Evolutionary conservation across 2,113 vertebrate species (phyloP), one percentile per base, ranked within the genome.

Genomic region (Mustela lutreola): DNA sequence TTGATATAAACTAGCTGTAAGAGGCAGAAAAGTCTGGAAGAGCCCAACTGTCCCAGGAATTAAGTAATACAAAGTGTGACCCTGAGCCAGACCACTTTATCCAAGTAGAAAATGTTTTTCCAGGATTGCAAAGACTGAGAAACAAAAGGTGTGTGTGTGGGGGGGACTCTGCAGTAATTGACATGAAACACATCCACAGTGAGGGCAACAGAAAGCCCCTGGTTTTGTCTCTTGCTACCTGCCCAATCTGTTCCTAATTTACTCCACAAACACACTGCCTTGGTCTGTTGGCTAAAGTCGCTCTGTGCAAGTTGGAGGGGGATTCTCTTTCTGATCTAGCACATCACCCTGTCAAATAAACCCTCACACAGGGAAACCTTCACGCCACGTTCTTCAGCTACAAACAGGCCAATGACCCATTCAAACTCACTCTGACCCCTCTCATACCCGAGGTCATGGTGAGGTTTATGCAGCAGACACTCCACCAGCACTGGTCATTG

Each of bases 371-470:
- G 5, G 24, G 60, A 48, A 62, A 5, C 24, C 33, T 79, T 63
- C 62, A n/a, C 0, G 1, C 50, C 60, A 8, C 3, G 56, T 45
- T 86, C 87, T 86, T 56, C 2, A 14, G 28, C 33, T 95, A 58
- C 84, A 26, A 11, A 33, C 62, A 73, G 80, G 36, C 70, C 84
- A 16, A 48, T 16, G 88, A 28, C 24, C 63, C 76, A 45, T 45
- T 65, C 79, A 31, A 39, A 21, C n/a, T 45, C 33, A 36, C 56
- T 26, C 67, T 7, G 80, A 48, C 53, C 62, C 56, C 42, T 12
- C 42, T 1, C 16, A 21, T 33, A 21, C 33, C 33, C 1, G 0
- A 21, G 0, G 0, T 0, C 0, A n/a, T 24, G 8, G 19, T 0
- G 45, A 62, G 62, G 22, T 31, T 53, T 50, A 0, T 0, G 21